Percentiles rank a stretch among this genome's conserved stretches.
These are phyloP conservation scores for Acleris emargana DNA, from an alignment of 2,888 invertebrate genomes.

Conservation along the genomic window DNA sequence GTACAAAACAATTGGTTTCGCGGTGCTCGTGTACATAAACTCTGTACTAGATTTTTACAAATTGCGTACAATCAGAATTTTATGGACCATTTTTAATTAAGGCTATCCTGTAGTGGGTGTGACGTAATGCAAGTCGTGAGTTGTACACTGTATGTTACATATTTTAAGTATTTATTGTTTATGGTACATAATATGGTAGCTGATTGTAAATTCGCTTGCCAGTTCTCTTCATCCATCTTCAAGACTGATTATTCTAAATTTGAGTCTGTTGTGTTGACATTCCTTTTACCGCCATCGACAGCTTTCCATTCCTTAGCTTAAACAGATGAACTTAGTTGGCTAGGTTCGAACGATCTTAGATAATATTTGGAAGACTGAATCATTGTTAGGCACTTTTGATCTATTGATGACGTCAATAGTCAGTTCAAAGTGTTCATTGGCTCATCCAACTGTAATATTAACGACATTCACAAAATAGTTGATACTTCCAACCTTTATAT, in stretches of 20 bases:
- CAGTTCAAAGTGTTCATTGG: constrained; percentile 56
- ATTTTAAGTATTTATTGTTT: constrained; percentile 79
- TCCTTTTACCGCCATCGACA: constrained; percentile 51
- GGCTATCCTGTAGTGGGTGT: constrained; percentile 31
- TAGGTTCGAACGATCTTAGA: constrained; percentile 54
- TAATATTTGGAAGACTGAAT: constrained; percentile 64
- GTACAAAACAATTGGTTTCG: constrained; percentile 56
- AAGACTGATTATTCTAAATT: constrained; percentile 83
- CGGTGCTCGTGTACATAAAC: constrained; percentile 81
- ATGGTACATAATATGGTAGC: constrained; percentile 49
- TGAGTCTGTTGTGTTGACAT: constrained; percentile 66
- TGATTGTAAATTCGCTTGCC: constrained; percentile 53
- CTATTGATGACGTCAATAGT: constrained; percentile 76
- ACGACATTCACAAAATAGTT: constrained; percentile 33
- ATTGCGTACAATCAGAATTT: constrained; percentile 68
- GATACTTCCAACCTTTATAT: constrained; percentile 5
- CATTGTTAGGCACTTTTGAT: constrained; percentile 64
- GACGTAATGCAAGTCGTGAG: constrained; percentile 33
- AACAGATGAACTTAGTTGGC: constrained; percentile 52
- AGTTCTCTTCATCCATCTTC: constrained; percentile 66
- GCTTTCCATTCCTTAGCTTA: constrained; percentile 44
- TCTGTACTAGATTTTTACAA: constrained; percentile 81
- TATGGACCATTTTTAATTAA: constrained; percentile 73
- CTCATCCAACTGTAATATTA: constrained; percentile 25
- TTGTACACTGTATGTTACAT: constrained; percentile 58